phyloP scores from a whole-genome alignment of 2,113 vertebrate genomes.

The Chrysemys picta region DNA sequence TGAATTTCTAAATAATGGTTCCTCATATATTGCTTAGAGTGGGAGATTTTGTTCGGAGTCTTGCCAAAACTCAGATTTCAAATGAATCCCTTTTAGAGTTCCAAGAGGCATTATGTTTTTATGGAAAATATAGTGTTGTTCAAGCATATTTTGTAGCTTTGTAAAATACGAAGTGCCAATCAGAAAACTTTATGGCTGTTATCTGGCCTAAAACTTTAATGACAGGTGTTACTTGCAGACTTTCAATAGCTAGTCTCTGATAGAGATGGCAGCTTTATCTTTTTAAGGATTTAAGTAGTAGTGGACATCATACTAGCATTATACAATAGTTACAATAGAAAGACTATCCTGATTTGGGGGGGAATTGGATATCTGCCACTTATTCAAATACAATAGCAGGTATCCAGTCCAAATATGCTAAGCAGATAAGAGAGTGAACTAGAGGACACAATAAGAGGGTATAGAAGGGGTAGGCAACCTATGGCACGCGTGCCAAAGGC shows the following conservation, averaged over 20 bases:
- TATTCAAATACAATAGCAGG: not conserved
- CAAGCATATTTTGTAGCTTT: not conserved
- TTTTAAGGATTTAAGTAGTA: not conserved
- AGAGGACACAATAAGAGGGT: not conserved
- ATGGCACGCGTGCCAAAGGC: too few relatives aligned
- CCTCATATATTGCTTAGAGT: not conserved
- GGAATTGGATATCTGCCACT: not conserved
- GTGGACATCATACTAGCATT: not conserved
- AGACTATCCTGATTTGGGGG: not conserved
- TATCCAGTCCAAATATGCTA: not conserved
- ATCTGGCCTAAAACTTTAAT: not conserved
- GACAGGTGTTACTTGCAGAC: not conserved
- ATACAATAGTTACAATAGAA: not conserved
- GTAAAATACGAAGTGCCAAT: not conserved
- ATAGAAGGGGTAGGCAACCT: too few relatives aligned
- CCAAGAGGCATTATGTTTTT: not conserved
- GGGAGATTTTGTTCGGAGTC: not conserved
- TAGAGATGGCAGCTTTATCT: not conserved
- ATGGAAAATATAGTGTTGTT: not conserved
- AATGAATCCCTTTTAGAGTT: not conserved
- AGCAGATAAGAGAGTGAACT: not conserved
- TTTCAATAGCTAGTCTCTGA: not conserved
- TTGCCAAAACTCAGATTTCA: not conserved
- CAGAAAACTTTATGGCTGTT: conserved; percentile 9
- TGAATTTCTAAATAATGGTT: not conserved